Evolutionary conservation across 2,888 invertebrate genomes (phyloP).

Genomic region (Ectemnius cavifrons): DNA sequence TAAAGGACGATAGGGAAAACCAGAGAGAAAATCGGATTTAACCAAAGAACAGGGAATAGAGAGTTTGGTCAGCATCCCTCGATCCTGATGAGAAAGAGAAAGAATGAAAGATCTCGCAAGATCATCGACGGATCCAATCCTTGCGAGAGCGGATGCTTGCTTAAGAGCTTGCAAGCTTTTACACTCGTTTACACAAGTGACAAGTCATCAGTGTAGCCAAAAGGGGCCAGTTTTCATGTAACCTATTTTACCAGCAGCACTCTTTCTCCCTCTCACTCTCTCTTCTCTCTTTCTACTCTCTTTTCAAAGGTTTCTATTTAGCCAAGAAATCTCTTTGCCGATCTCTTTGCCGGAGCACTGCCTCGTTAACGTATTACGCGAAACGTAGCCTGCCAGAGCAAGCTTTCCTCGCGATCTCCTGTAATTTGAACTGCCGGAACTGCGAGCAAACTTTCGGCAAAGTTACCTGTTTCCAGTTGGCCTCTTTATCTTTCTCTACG

Average conservation of each 20-base stretch:
- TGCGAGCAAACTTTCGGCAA: background rate
- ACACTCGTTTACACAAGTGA: slow-evolving; percentile 50
- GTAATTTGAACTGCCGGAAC: background rate
- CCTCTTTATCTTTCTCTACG: background rate
- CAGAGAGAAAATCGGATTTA: slow-evolving; percentile 10
- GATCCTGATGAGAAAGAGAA: background rate
- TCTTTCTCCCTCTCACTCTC: slow-evolving; percentile 9
- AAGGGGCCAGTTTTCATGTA: no score
- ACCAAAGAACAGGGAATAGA: no score
- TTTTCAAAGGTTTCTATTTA: slow-evolving; percentile 22
- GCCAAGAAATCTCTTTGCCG: background rate
- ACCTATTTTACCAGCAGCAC: background rate
- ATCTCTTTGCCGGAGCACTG: slow-evolving; percentile 15
- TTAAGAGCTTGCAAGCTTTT: slow-evolving; percentile 42
- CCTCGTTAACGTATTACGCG: slow-evolving; percentile 9
- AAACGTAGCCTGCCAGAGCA: no score
- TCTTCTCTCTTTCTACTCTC: background rate
- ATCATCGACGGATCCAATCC: slow-evolving; percentile 27
- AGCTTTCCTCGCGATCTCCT: background rate
- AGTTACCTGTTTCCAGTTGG: background rate
- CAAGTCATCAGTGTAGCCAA: background rate
- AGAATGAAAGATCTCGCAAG: background rate
- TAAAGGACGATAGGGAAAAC: background rate
- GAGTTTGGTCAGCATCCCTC: no score
- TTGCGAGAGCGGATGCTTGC: slow-evolving; percentile 28